Conservation (phyloP, 2,113 vertebrate species). For the Myiagra hebetior region DNA sequence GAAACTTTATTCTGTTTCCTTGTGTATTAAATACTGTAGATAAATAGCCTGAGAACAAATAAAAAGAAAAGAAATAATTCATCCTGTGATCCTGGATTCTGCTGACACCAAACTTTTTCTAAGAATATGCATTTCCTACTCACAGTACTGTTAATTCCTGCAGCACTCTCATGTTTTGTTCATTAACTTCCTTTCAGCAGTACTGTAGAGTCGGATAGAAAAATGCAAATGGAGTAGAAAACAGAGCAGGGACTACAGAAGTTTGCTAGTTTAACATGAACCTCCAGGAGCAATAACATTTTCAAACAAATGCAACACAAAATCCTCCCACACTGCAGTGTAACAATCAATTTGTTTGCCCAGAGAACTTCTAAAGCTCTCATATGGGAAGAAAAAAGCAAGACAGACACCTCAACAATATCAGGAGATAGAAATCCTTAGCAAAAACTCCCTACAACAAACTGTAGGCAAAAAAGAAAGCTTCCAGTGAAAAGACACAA, state of each 20-base stretch:
- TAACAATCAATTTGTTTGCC: conserved; percentile 51
- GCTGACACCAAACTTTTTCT: conserved; percentile 5
- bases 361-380: conserved; percentile 32
- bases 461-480: not conserved
- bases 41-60: not conserved
- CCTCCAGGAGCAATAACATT: conserved; percentile 12
- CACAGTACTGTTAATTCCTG: conserved; percentile 15
- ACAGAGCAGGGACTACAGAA: not conserved
- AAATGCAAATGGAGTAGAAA: conserved; percentile 7
- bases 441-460: not conserved
- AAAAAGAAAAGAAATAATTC: not conserved
- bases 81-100: not conserved
- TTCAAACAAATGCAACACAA: conserved; percentile 28
- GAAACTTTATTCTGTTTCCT: not conserved
- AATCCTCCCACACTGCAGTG: conserved; percentile 2
- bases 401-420: not conserved
- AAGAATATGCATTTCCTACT: conserved; percentile 4
- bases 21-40: not conserved
- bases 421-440: not conserved
- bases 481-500: not conserved
- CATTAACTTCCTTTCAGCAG: not conserved
- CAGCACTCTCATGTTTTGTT: not conserved
- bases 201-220: not conserved
- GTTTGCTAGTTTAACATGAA: not conserved
- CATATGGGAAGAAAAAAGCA: not conserved